Base-by-base conservation (phyloP, 2,113 vertebrate genomes). In the Genyomyrus donnyi region DNA sequence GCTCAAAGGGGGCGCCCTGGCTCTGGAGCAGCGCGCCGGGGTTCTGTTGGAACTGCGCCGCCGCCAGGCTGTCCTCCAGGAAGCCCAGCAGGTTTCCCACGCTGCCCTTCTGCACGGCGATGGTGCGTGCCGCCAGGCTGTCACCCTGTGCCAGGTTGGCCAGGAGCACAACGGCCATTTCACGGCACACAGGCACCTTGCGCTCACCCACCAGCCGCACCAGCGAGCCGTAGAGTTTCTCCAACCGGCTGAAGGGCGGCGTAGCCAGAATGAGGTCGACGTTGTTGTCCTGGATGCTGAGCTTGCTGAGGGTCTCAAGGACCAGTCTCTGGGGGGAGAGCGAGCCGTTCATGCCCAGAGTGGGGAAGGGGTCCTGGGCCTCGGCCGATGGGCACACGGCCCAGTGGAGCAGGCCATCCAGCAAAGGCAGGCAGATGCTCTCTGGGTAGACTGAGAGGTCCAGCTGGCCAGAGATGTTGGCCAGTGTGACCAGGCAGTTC, bases 271-370 rank as follows among this genome's bases (percentile, higher is more conserved):
- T 99, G 95, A 99, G 97, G 97, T 99, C 98, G 92, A 99, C 98
- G 27, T 99, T 99, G 97, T 97, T 98, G 97, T 99, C 98, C 97
- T 99, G 98, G 96, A 99, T 98, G 96, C 98, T 99, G 95, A 99
- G 98, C 95, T 99, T 99, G 96, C 98, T 99, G 94, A 99, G 98
- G 92, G 98, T 98, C 96, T 99, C 98, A 21, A 99, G 97, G 93
- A 99, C 98, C 94, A 99, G 96, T 97, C 98, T 98, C 96, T 99
- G 98, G 19, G 98, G 98, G 90, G 98, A 99, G 80, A 99, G 97
- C 80, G 97, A 96, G 91, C 97, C 97, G 0, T 97, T 98, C 92
- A 97, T 97, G 46, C 98, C 98, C 94, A 99, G 95, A 0, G 98
- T 98, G 11, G 98, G 97, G 90, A 99, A 99, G 90, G 98, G 98